Base-by-base conservation (phyloP, 2,797 vertebrate species). In the Tamandua tetradactyla region DNA sequence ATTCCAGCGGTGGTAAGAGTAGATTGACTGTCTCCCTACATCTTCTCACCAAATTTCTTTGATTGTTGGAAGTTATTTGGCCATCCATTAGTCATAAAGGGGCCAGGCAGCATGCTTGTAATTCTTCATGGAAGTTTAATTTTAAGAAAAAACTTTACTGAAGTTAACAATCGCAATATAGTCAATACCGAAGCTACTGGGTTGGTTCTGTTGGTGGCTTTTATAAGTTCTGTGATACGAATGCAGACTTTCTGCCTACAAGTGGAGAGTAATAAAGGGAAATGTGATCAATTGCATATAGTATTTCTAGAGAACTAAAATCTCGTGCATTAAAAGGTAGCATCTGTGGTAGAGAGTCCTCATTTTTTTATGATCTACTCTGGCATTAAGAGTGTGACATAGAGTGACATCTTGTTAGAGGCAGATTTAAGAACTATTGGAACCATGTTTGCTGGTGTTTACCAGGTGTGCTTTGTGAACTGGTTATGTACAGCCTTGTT, bases 181-280 rank as follows among this genome's bases (percentile, higher is more conserved):
- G 57, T 52, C 47, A 32, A 40, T 18, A 64, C 83, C 71, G 85
- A 71, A 75, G 52, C 44, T 40, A 1, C 64, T 69, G 5, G 0
- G 0, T 47, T 44, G 35, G 17, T 27, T 35, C 71, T 92, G 10
- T 44, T 52, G 78, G 84, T 52, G 27, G 68, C 44, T 71, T 11
- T 12, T 68, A 15, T 27, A 27, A 23, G 61, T 80, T 85, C 89
- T 20, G 30, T 80, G 69, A 44, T 40, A 82, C 0, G 20, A 93
- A 78, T 44, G 55, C 25, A 76, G 22, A 15, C n/a, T 91, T 88
- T 90, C 35, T 82, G 20, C 42, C 61, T 68, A 72, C 49, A 49
- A 74, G 81, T 37, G 35, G 72, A 95, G 93, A 94, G 92, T 35
- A 95, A 35, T n/a, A 78, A 82, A 75, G 27, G 27, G 40, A 88